Evolutionary conservation across 1,140 invertebrate species (phyloP).

Genomic region (Hydropsyche tenuis): DNA sequence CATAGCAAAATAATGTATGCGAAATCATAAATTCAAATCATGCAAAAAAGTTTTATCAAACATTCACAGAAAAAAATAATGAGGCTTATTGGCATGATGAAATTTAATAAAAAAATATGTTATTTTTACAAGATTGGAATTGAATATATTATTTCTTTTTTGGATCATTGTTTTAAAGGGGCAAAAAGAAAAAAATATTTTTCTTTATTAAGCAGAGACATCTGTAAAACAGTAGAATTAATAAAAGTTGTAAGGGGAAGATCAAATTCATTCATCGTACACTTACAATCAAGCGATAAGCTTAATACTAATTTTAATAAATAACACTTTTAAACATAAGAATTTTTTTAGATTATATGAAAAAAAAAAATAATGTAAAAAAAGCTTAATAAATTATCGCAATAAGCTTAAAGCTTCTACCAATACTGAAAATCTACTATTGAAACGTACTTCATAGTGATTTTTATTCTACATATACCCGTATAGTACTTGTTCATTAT

Average conservation of each 20-base stretch:
- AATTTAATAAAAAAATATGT: too few relatives aligned
- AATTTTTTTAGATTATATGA: neutral
- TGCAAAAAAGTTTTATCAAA: neutral
- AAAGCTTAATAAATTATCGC: neutral
- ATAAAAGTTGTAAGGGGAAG: neutral
- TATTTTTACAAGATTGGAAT: too few relatives aligned
- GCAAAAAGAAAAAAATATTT: neutral
- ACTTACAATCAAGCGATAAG: neutral
- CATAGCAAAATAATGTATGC: neutral
- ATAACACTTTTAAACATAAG: neutral
- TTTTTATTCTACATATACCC: neutral
- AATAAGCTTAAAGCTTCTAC: conserved; percentile 21
- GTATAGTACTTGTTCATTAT: neutral
- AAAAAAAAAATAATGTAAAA: neutral
- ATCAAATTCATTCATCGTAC: neutral
- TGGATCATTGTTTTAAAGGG: too few relatives aligned
- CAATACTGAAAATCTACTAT: neutral
- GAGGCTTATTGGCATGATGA: too few relatives aligned
- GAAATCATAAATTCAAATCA: neutral
- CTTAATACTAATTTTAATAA: too few relatives aligned
- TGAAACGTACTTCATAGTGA: neutral
- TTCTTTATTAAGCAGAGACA: neutral
- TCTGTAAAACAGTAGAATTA: neutral
- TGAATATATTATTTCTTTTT: too few relatives aligned
- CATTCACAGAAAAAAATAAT: too few relatives aligned